These are phyloP conservation scores for Clarias magur DNA, from an alignment of 2,113 vertebrate genomes.

Conservation along the genomic window DNA sequence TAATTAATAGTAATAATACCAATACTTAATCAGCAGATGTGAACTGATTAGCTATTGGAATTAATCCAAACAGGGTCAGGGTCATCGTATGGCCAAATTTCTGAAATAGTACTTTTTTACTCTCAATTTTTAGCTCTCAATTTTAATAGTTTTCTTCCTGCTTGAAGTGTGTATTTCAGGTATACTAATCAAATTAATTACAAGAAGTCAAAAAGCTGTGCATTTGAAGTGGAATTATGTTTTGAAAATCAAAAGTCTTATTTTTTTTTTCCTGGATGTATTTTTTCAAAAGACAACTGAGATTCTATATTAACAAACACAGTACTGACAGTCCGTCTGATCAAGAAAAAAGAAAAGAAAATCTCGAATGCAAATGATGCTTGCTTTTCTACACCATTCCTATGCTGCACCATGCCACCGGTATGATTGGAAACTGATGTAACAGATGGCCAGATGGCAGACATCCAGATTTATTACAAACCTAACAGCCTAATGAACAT, in stretches of 20 bases:
- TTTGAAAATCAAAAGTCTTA: background rate
- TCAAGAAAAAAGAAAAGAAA: background rate
- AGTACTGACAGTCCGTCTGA: background rate
- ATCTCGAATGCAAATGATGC: background rate
- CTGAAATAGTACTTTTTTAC: background rate
- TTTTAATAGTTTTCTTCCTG: background rate
- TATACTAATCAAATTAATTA: background rate
- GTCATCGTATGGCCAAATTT: background rate
- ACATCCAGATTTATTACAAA: conserved; percentile 14
- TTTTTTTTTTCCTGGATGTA: background rate
- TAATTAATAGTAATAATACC: too few relatives aligned
- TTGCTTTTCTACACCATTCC: background rate
- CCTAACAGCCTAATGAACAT: conserved; percentile 15
- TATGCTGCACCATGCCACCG: background rate
- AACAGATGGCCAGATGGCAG: conserved; percentile 21
- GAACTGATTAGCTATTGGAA: background rate
- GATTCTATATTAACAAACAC: background rate
- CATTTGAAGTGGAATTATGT: background rate
- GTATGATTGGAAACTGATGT: background rate
- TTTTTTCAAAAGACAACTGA: background rate
- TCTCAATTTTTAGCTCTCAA: too few relatives aligned
- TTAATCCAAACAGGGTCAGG: background rate
- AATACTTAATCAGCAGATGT: background rate
- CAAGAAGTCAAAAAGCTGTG: background rate
- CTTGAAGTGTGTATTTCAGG: background rate